Evolutionary conservation across 2,888 invertebrate genomes (phyloP), one percentile per base, ranked within the genome.

Genomic region (Harmothoe impar): DNA sequence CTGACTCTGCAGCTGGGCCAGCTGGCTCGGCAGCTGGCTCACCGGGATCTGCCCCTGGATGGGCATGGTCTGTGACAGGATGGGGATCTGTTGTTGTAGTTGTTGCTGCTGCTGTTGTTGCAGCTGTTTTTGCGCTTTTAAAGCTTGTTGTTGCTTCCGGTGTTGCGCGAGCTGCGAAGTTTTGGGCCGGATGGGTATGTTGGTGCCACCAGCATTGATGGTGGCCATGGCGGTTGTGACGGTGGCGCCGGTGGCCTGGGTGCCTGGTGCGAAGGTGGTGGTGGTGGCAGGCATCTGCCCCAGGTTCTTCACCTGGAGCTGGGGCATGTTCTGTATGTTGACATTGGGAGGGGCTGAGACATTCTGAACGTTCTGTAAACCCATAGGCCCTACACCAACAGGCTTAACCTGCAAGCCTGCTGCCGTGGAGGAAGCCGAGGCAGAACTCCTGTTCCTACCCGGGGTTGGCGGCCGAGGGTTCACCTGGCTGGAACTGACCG

Each of bases 271-370:
- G 33, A 25, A 20, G 25, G 35, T 43, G 25, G 35, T 43, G n/a
- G 43, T 15, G 3, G 54, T n/a, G 23, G 54, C 54, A n/a, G 54
- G 54, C 86, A 68, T 17, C 35, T 89, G 62, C 0, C 35, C 31
- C 25, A 89, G 68, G 89, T 89, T 89, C 43, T 68, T 68, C 0
- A 68, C 72, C 56, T 89, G 89, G 25, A 90, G 54, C 56, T 90
- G 78, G 20, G 90, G 78, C 56, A 90, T 81, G 90, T 90, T 90
- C 33, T 90, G 81, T 17, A 90, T 90, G 90, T 81, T 90, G 0
- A 90, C 90, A 81, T 90, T 90, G 31, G 81, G 90, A 35, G 84
- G 89, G 29, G 89, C 89, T 15, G 56, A 54, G 54, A 86, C 56
- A 31, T 86, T 86, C 86, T 86, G 86, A 56, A 86, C 25, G 86